Base-by-base conservation (phyloP, 1,140 invertebrate species). In the Thaumatotibia leucotreta region DNA sequence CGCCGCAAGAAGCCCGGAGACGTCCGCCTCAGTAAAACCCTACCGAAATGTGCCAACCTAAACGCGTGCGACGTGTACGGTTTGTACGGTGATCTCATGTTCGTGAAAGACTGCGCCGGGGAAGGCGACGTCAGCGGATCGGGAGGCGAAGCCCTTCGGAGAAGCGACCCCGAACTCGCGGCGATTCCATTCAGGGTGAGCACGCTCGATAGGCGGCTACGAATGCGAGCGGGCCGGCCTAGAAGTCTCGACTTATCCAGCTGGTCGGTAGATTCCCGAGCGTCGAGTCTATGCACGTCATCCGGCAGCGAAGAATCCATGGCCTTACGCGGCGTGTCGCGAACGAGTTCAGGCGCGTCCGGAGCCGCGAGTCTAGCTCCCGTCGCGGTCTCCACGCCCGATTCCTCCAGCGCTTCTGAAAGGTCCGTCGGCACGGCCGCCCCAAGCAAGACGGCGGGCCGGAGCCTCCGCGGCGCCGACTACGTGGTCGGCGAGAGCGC, bases 51-150 rank as follows among this genome's bases (percentile, higher is more conserved):
- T 35, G 91, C 96, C 4, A 95, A 95, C 17, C 82, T 95, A 9
- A 93, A 92, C 45, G 87, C 93, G 2, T 97, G 95, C 77, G 96
- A 97, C 82, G 96, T 98, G 0, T 98, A 97, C 81, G 97, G 96
- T 0, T 89, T 98, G 0, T 98, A 98, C 77, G 96, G 96, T 0
- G 97, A 98, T 77, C 89, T 98, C 22, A 97, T 98, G 93, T 97
- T 97, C 83, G 94, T 97, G 1, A 96, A 96, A 79, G 96, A 97
- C 82, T 96, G 96, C 75, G 96, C 96, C 52, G 95, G 95, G 9
- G 96, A 97, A 75, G 94, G 94, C 14, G 93, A 94, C 65, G 93
- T 94, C 0, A 92, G 94, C 35, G 94, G 94, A 31, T 94, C 95
- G 66, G 93, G 95, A 0, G 93, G 95, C 20, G 96, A 97, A 79